These are phyloP conservation scores for Synanthedon vespiformis DNA, from an alignment of 2,888 invertebrate species.

Conservation along the genomic window DNA sequence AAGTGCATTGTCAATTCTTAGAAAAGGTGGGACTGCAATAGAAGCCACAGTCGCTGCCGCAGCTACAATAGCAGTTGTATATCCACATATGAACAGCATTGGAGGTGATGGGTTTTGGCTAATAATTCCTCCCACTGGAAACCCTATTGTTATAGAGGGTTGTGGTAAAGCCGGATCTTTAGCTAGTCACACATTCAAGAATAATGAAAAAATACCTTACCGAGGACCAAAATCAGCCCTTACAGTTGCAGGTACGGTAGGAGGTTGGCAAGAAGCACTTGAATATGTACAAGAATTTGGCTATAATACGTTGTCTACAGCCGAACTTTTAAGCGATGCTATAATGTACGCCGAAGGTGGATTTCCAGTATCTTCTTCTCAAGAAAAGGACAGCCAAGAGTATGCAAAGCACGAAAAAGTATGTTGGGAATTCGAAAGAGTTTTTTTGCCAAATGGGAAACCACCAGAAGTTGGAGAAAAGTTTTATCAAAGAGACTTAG, in stretches of 20 bases:
- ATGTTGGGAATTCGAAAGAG: constrained; percentile 22
- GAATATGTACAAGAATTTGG: constrained; percentile 48
- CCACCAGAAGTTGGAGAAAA: constrained; percentile 33
- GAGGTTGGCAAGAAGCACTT: constrained; percentile 57
- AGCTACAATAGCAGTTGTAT: constrained; percentile 51
- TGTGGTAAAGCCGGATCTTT: constrained; percentile 49
- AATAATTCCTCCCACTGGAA: constrained; percentile 45
- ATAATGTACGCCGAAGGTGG: constrained; percentile 52
- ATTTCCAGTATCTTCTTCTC: constrained; percentile 33
- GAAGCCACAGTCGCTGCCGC: constrained; percentile 57
- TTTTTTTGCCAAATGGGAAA: constrained; percentile 31
- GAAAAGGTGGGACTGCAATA: constrained; percentile 54
- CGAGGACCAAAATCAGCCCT: constrained; percentile 43
- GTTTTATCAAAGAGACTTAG: constrained; percentile 41
- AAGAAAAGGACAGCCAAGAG: constrained; percentile 12
- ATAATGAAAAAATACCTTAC: constrained; percentile 30
- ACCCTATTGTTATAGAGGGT: constrained; percentile 51
- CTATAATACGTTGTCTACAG: constrained; percentile 31
- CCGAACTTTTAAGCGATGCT: constrained; percentile 41
- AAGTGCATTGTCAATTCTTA: constrained; percentile 42
- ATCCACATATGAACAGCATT: constrained; percentile 56
- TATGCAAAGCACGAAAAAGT: constrained; percentile 5
- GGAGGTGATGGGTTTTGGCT: constrained; percentile 60
- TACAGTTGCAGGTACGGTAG: constrained; percentile 53
- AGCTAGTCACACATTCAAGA: constrained; percentile 34